A percentile compares a stretch with the other conserved stretches of the same genome.
Evolutionary conservation across 2,888 invertebrate species (phyloP).

Genomic region (Minunthozetes semirufus): DNA sequence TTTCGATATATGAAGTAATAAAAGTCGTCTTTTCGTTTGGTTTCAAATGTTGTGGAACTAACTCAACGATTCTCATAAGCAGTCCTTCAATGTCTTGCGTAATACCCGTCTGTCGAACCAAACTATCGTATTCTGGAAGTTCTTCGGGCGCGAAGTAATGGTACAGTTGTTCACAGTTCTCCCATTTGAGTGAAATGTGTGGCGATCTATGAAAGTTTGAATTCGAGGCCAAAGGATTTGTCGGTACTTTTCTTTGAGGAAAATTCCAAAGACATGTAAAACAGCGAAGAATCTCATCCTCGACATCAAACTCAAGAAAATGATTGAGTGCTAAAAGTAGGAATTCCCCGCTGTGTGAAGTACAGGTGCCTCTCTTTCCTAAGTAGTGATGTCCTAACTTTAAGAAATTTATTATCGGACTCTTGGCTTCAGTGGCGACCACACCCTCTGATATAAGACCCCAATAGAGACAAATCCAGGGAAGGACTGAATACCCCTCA

Average conservation of each 20-base stretch:
- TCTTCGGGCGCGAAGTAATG: constrained; percentile 71
- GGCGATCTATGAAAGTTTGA: constrained; percentile 37
- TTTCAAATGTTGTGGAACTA: constrained; percentile 32
- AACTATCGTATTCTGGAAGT: constrained; percentile 70
- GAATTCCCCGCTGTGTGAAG: constrained; percentile 35
- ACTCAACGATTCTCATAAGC: constrained; percentile 30
- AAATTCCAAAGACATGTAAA: constrained; percentile 37
- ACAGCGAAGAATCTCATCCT: constrained; percentile 34
- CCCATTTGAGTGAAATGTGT: constrained; percentile 48
- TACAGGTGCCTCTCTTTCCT: constrained; percentile 37
- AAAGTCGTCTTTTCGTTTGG: neutral
- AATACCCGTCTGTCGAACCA: constrained; percentile 31
- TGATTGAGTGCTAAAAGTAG: constrained; percentile 19
- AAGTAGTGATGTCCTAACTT: constrained; percentile 32
- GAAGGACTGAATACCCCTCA: neutral
- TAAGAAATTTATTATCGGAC: constrained; percentile 25
- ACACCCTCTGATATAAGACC: constrained; percentile 12
- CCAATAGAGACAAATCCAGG: constrained; percentile 36
- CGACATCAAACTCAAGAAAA: constrained; percentile 26
- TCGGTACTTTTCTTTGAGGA: constrained; percentile 13
- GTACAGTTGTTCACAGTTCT: constrained; percentile 51
- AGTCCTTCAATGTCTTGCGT: constrained; percentile 33
- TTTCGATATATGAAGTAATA: constrained; percentile 32
- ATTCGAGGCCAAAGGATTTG: neutral
- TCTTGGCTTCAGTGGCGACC: neutral